Evolutionary conservation across 2,797 vertebrate species (phyloP), one percentile per base, ranked within the genome.

Genomic region (Chanos chanos): DNA sequence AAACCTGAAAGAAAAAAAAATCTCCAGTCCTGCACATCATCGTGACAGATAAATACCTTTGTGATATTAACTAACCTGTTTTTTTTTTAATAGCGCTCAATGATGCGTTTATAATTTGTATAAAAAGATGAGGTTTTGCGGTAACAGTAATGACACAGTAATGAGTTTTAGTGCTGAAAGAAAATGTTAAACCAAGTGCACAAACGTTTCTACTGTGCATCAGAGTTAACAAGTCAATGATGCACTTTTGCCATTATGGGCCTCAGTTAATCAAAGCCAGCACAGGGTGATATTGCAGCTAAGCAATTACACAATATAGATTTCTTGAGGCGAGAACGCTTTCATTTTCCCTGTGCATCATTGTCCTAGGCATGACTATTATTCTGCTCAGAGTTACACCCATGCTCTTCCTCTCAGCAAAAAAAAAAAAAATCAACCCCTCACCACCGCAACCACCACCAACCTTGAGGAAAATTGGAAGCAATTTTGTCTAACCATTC

Each of bases 171-270:
- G 67, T 36, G 28, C 45, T 50, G 48, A 25, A 41, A 56, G 45
- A 58, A 50, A 48, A 58, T 51, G 41, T 50, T 43, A 66, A 62
- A 61, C 66, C 57, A 62, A 67, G 40, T 18, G 47, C 50, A 10
- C 31, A 9, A 61, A 61, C 28, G 40, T 68, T 73, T 79, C 69
- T 55, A 79, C 85, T 80, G 83, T 68, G n/a, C 68, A 19, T 13
- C 22, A 16, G 56, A 74, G 69, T 63, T 78, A 78, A 81, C 44
- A 54, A 80, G 77, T 75, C 70, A 61, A 62, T 70, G 76, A 85
- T 73, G 72, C 77, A 71, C 70, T 73, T 22, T 54, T 56, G 21
- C 75, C 68, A 16, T 77, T 64, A 80, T 61, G 71, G 70, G 63
- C 61, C 56, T 49, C 65, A 9, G 66, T 81, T 77, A 80, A 82